phyloP scores from a whole-genome alignment of 2,113 vertebrate genomes.

The Notechis scutatus region DNA sequence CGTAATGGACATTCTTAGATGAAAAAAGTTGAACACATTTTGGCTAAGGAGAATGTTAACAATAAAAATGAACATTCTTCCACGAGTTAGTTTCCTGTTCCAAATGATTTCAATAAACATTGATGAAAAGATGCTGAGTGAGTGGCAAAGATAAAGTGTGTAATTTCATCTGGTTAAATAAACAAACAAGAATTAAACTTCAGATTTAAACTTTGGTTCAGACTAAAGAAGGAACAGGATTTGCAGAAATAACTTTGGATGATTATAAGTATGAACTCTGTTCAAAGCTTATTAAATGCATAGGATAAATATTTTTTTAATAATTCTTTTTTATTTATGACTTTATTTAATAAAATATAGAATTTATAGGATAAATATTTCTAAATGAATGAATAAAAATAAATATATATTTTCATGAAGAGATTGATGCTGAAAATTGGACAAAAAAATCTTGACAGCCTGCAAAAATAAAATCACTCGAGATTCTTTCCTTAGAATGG shows the following conservation, averaged over 20 bases:
- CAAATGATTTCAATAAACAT: not conserved
- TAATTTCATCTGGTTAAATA: not conserved
- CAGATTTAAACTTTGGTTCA: not conserved
- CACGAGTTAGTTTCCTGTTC: not conserved
- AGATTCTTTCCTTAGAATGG: not conserved
- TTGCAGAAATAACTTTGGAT: not conserved
- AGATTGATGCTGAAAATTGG: not conserved
- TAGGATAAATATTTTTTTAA: not conserved
- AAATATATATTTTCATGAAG: not conserved
- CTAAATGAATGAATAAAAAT: not conserved
- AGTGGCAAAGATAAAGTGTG: not conserved
- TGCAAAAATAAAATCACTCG: not conserved
- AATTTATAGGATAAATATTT: not conserved
- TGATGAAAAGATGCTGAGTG: not conserved
- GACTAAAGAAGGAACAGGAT: not conserved
- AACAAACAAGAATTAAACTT: not conserved
- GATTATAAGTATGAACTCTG: not conserved
- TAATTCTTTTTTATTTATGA: no score
- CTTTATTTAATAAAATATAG: no score
- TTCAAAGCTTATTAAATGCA: not conserved
- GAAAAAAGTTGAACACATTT: not conserved
- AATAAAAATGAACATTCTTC: not conserved
- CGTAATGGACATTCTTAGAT: not conserved
- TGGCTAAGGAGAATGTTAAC: not conserved
- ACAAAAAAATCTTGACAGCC: not conserved